phyloP scores from a whole-genome alignment of 2,113 vertebrate genomes.

The Caranx ignobilis region DNA sequence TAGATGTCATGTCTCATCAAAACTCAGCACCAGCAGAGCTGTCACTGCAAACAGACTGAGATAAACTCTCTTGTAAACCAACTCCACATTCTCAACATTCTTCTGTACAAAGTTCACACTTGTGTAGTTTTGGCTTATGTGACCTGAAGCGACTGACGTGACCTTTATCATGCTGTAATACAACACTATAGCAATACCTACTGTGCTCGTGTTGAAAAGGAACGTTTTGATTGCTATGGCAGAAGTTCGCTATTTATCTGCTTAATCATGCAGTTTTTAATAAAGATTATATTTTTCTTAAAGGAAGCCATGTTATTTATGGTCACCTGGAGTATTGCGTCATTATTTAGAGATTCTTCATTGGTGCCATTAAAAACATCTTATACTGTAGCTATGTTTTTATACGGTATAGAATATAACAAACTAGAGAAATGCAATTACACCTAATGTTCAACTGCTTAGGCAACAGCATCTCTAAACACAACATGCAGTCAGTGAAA shows the following conservation, averaged over 20 bases:
- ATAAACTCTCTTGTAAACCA: constrained; percentile 20
- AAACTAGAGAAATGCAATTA: background rate
- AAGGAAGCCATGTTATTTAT: background rate
- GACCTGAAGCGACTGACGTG: constrained; percentile 24
- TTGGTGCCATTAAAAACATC: background rate
- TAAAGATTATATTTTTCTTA: constrained; percentile 76
- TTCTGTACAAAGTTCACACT: constrained; percentile 43
- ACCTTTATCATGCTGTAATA: constrained; percentile 30
- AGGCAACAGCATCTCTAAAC: background rate
- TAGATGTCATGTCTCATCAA: constrained; percentile 22
- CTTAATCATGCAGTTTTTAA: constrained; percentile 65
- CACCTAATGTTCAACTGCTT: background rate
- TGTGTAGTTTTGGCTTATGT: constrained; percentile 46
- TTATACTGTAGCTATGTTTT: constrained; percentile 1
- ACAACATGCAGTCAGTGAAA: background rate
- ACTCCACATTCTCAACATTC: constrained; percentile 51
- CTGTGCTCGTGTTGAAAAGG: constrained; percentile 19
- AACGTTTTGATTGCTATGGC: constrained; percentile 23
- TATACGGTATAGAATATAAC: background rate
- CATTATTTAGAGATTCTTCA: background rate
- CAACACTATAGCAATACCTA: constrained; percentile 5
- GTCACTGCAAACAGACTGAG: constrained; percentile 8
- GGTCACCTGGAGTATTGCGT: background rate
- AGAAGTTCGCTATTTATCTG: constrained; percentile 36
- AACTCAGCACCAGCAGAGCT: constrained; percentile 38